A percentile compares a stretch with the other conserved stretches of the same genome.
Conservation (phyloP, 2,888 invertebrate species). For the Octonoba sinensis region DNA sequence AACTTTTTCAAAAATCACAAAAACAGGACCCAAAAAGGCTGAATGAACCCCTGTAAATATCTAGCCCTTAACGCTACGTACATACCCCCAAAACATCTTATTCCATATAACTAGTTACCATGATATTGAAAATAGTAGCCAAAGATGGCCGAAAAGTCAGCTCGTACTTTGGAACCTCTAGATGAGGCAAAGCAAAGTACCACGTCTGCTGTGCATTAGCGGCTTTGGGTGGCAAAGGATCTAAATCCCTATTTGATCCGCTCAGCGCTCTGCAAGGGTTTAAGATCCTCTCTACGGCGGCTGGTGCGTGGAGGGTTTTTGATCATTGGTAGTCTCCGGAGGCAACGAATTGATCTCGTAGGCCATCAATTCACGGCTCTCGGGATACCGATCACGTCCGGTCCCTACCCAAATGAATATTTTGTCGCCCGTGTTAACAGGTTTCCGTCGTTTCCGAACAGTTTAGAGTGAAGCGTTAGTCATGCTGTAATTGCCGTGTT, state of each 20-base stretch:
- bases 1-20: too few species aligned
- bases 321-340: slow-evolving; percentile 43
- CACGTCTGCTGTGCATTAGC: slow-evolving; percentile 45
- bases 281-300: slow-evolving; percentile 19
- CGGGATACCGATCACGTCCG: slow-evolving; percentile 29
- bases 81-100: too few species aligned
- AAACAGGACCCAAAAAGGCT: too few species aligned
- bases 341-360: slow-evolving; percentile 33
- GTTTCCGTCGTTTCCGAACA: too few species aligned
- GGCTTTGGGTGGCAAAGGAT: slow-evolving; percentile 54
- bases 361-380: slow-evolving; percentile 31
- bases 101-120: too few species aligned
- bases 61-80: too few species aligned
- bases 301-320: slow-evolving; percentile 12
- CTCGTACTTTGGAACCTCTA: too few species aligned
- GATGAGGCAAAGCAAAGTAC: neutral
- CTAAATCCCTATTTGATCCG: slow-evolving; percentile 49
- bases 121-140: too few species aligned
- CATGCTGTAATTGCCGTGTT: too few species aligned
- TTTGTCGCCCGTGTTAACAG: slow-evolving; percentile 15
- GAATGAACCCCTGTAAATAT: too few species aligned
- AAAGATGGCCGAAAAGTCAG: too few species aligned
- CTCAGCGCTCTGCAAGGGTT: slow-evolving; percentile 23
- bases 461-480: too few species aligned
- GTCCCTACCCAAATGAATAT: slow-evolving; percentile 28